Evolutionary conservation across 2,797 vertebrate species (phyloP).

Genomic region (Leucoraja ocellata): DNA sequence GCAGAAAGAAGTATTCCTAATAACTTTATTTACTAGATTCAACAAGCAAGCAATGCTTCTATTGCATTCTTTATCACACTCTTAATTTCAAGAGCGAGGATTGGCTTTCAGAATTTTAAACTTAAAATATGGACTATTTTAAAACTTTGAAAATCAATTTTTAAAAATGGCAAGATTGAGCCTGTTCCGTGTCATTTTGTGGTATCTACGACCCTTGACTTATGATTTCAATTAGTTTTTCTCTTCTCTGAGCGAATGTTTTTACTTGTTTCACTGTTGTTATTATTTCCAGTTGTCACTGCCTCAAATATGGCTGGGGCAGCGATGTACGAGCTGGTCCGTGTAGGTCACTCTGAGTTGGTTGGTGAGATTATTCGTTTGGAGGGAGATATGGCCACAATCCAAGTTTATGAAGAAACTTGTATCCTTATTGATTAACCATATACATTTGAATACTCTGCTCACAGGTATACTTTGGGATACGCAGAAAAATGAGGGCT

Average conservation of each 20-base stretch:
- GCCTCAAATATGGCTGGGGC: conserved; percentile 91
- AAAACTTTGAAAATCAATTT: neutral
- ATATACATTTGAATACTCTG: too few species aligned
- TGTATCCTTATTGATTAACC: conserved; percentile 71
- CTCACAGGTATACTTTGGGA: neutral
- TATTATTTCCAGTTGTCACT: conserved; percentile 74
- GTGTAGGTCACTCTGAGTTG: conserved; percentile 90
- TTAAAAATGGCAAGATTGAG: neutral
- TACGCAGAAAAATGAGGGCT: neutral
- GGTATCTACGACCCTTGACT: neutral
- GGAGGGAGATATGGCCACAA: conserved; percentile 95
- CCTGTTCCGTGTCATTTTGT: neutral
- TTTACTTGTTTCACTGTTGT: conserved; percentile 30
- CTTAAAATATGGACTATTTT: neutral
- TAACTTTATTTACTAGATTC: neutral
- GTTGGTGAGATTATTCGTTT: conserved; percentile 96
- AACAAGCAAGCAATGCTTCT: neutral
- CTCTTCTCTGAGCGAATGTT: too few species aligned
- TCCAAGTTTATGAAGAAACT: conserved; percentile 97
- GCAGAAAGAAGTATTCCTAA: neutral
- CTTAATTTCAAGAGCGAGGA: neutral
- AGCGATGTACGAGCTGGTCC: conserved; percentile 96
- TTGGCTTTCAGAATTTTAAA: neutral
- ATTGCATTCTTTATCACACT: neutral
- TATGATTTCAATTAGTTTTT: neutral